Base-by-base conservation (phyloP, 2,113 vertebrate species). In the Podarcis raffonei region DNA sequence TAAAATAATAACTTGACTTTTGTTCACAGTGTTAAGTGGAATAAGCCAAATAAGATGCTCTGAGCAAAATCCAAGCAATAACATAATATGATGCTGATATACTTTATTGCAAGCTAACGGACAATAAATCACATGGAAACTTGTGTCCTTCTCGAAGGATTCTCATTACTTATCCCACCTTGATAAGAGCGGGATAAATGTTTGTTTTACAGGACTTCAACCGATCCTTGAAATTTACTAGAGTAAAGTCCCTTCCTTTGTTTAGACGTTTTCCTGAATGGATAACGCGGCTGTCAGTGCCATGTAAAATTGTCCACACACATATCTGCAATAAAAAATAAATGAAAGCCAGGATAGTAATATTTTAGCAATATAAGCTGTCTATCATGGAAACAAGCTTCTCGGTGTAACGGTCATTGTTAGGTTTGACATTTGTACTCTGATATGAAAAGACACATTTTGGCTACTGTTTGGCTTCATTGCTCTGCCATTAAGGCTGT, bases 191-290 rank as follows among this genome's bases (percentile, higher is more conserved):
- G 6, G 27, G 4, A 23, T 32, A 25, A 1, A 16, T 69, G 42
- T n/a, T 71, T n/a, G 22, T 37, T 84, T 84, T 71, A 8, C 3
- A 53, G 27, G 27, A 32, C 30, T 84, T 71, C 12, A 84, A 11
- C 2, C 71, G 57, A 71, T 57, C 7, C 23, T 69, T 76, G 42
- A 66, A 86, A 76, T 39, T 1, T 59, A 4, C 18, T n/a, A 30
- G 2, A 57, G 18, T 42, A 23, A 78, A 79, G 42, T 57, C 15
- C 35, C 66, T 42, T 59, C 22, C 23, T 62, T 75, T 42, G 42
- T 42, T 42, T 53, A 72, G 7, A 23, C 79, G 85, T 93, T 93
- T 87, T 53, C 90, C 7, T 86, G 78, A 66, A 5, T 76, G 42
- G 69, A 39, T 15, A 88, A 83, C 66, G 1, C 22, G 84, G 23